A percentile compares a stretch with the other conserved stretches of the same genome.
phyloP scores from a whole-genome alignment of 2,888 invertebrate species.

The Priocnemis perturbator region DNA sequence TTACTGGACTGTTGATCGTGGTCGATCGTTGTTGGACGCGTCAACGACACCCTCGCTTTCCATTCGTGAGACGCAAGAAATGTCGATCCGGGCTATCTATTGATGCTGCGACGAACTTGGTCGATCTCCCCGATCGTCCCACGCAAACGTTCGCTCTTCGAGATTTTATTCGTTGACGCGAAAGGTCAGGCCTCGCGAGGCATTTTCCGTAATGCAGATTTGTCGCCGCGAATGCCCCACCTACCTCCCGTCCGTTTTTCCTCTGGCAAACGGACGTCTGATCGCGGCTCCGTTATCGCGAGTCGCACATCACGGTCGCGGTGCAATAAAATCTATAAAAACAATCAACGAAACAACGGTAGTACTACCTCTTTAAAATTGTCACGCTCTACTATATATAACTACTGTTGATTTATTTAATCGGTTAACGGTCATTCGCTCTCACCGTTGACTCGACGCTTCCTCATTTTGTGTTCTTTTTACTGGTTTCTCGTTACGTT shows the following conservation, averaged over 20 bases:
- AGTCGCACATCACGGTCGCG: conserved; percentile 63
- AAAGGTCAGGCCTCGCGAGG: no score
- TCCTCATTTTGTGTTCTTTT: no score
- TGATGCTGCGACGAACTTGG: conserved; percentile 25
- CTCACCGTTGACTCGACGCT: neutral
- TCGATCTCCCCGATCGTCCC: neutral
- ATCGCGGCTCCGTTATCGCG: conserved; percentile 14
- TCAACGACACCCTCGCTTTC: conserved; percentile 12
- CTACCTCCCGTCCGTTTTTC: neutral
- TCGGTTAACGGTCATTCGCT: conserved; percentile 46
- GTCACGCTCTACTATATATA: conserved; percentile 66
- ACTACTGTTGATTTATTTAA: conserved; percentile 62
- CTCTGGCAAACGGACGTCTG: no score
- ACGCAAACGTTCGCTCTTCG: neutral
- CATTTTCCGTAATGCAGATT: no score
- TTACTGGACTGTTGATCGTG: neutral
- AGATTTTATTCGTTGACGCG: no score
- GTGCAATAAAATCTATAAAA: conserved; percentile 73
- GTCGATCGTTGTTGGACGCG: neutral
- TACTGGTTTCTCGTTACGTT: no score
- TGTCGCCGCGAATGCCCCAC: no score
- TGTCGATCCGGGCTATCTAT: conserved; percentile 13
- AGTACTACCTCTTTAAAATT: conserved; percentile 67
- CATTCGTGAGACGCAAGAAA: neutral
- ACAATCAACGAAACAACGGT: conserved; percentile 74